Base-by-base conservation (phyloP, 2,113 vertebrate species). In the Ivindomyrus marchei region DNA sequence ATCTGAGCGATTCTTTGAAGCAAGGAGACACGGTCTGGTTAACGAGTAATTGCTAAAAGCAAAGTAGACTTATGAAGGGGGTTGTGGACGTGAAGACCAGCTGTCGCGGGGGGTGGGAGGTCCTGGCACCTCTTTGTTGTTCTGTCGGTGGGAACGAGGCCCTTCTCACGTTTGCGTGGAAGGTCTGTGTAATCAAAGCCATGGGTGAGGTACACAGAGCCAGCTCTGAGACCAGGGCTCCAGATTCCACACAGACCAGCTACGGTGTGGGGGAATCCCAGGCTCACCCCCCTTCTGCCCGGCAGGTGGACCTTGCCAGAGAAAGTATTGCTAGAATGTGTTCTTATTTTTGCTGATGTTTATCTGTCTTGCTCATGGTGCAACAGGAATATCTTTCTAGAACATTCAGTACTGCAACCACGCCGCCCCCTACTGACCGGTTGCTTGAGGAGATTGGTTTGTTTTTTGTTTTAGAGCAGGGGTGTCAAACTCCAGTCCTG, bases 191-290 rank as follows among this genome's bases (percentile, higher is more conserved):
- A 47, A 89, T 50, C 21, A 46, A 42, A 39, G 19, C 50, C 21
- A 15, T 6, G 36, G 80, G 52, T 24, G 50, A 27, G 3, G 80
- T 85, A 85, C 52, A 85, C 80, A 89, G 62, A 52, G 13, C 21
- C 52, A 19, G 19, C 52, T 39, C 80, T 88, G 84, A 85, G 62
- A 70, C 49, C 27, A 50, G 19, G 36, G 66, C 27, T 80, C 66
- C 70, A 88, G 56, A 90, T 90, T 52, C 52, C 70, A 62, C 89
- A 89, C 24, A 5, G 6, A 49, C 49, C 74, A 46, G 24, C 66
- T 52, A 90, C 39, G 46, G 83, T 19, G 62, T 89, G 50, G 46
- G 45, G 31, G 31, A 62, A 45, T 90, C 53, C 89, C 88, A 46
- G 39, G 49, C n/a, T 88, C 19, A 13, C 45, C 46, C 24, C 8